Conservation (phyloP, 2,888 invertebrate genomes). For the Lasioglossum villosulum region DNA sequence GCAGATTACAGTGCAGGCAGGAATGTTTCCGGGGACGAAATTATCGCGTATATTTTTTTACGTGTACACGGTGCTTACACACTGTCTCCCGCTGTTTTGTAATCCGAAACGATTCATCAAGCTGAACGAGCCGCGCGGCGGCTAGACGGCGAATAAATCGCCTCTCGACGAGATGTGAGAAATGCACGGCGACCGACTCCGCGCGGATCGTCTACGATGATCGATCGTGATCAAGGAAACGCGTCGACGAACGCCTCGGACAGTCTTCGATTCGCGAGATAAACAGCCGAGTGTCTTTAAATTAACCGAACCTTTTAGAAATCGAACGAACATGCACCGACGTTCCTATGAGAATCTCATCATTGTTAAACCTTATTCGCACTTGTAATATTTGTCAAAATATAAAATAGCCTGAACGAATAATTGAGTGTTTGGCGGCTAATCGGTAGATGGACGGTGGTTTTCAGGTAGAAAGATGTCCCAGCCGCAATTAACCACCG, state of each 20-base stretch:
- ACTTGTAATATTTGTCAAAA: neutral
- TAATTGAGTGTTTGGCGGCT: neutral
- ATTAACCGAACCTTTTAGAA: neutral
- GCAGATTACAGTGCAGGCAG: neutral
- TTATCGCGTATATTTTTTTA: constrained; percentile 13
- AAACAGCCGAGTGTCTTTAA: neutral
- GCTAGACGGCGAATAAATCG: constrained; percentile 59
- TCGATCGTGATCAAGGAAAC: constrained; percentile 55
- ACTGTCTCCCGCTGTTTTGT: constrained; percentile 60
- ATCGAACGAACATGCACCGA: neutral
- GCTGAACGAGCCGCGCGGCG: constrained; percentile 51
- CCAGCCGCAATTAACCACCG: constrained; percentile 68
- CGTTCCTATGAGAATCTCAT: neutral
- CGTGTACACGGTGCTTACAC: constrained; percentile 14
- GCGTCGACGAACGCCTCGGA: neutral
- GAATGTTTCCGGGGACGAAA: neutral
- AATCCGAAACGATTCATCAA: constrained; percentile 65
- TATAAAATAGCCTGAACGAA: neutral
- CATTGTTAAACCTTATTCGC: neutral
- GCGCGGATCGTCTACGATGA: constrained; percentile 28
- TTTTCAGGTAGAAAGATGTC: constrained; percentile 72
- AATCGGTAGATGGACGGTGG: neutral
- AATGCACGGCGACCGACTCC: constrained; percentile 27
- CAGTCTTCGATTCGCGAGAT: neutral
- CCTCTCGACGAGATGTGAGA: constrained; percentile 44